Conservation (phyloP, 2,888 invertebrate genomes). For the Chelonus formosanus region DNA sequence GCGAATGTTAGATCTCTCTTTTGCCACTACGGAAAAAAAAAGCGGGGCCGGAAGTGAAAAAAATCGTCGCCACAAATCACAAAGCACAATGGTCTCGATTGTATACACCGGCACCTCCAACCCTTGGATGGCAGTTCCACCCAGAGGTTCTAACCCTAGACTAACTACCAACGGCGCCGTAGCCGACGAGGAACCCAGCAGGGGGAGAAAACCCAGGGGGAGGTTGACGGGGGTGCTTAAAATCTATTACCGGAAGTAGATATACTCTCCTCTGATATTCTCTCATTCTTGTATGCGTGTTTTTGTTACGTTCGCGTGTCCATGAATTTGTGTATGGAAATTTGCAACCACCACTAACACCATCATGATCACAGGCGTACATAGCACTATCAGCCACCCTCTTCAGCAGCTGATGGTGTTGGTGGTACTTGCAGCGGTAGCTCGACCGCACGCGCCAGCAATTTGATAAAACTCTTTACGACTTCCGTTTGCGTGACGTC, state of each 20-base stretch:
- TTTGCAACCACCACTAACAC: constrained; percentile 49
- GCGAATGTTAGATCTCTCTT: constrained; percentile 26
- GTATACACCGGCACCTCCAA: constrained; percentile 50
- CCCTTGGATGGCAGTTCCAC: constrained; percentile 46
- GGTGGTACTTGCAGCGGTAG: constrained; percentile 16
- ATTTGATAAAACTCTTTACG: constrained; percentile 49
- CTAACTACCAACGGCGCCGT: constrained; percentile 32
- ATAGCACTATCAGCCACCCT: constrained; percentile 17
- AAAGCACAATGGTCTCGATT: constrained; percentile 62
- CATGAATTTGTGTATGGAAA: constrained; percentile 55
- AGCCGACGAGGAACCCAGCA: constrained; percentile 27
- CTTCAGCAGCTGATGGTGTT: constrained; percentile 6
- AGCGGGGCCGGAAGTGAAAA: constrained; percentile 57
- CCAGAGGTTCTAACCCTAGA: constrained; percentile 45
- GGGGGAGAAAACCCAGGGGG: constrained; percentile 21
- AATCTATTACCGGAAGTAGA: constrained; percentile 65
- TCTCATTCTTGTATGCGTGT: constrained; percentile 44
- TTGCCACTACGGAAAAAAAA: constrained; percentile 22
- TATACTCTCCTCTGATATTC: constrained; percentile 56
- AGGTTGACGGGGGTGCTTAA: constrained; percentile 48
- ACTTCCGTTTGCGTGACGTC: constrained; percentile 40
- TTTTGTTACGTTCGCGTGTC: constrained; percentile 38
- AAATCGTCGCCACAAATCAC: constrained; percentile 65
- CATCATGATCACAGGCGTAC: constrained; percentile 28
- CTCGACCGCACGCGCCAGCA: constrained; percentile 52